Conservation (phyloP, 2,888 invertebrate species). For the Diadromus collaris region DNA sequence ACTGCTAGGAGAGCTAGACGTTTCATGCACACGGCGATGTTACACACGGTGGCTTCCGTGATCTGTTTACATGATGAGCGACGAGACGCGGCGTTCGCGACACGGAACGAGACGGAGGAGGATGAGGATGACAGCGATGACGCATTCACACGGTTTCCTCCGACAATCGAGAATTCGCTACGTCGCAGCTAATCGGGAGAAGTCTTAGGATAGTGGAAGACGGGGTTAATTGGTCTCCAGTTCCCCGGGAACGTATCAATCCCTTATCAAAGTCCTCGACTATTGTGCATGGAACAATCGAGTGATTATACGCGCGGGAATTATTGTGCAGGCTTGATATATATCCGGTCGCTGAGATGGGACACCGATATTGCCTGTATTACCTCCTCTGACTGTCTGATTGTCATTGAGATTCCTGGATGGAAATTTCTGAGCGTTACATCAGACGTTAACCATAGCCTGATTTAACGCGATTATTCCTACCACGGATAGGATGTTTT, state of each 20-base stretch:
- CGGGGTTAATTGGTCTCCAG: background rate
- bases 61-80: slow-evolving; percentile 62
- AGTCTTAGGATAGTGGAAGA: background rate
- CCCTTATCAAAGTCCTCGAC: slow-evolving; percentile 22
- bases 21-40: slow-evolving; percentile 32
- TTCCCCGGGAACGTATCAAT: background rate
- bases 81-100: background rate
- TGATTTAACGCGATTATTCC: no score
- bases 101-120: background rate
- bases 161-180: slow-evolving; percentile 15
- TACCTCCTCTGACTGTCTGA: background rate
- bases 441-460: no score
- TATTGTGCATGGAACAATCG: slow-evolving; percentile 23
- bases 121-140: background rate
- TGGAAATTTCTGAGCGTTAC: no score
- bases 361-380: background rate
- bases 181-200: background rate
- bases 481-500: no score
- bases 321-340: background rate
- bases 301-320: slow-evolving; percentile 2
- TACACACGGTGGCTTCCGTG: slow-evolving; percentile 48
- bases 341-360: background rate
- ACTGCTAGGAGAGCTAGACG: background rate
- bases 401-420: background rate
- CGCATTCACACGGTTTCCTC: background rate